Conservation (phyloP, 2,113 vertebrate species). For the Eulemur macaco region DNA sequence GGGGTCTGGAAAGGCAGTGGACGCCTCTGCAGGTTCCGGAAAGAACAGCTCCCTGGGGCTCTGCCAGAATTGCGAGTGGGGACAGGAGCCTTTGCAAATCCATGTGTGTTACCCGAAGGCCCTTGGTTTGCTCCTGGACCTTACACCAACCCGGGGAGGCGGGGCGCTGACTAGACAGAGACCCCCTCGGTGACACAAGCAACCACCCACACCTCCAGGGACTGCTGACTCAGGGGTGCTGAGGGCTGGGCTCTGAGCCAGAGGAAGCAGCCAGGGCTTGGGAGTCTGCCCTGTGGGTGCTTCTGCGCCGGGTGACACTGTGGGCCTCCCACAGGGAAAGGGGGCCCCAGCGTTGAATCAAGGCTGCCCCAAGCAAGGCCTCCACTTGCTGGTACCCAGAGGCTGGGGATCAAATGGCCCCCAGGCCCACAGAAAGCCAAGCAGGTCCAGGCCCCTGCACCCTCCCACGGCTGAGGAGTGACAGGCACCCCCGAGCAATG, state of each 20-base stretch:
- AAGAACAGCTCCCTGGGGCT: too few species aligned
- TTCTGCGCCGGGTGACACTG: neutral
- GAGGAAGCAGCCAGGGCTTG: too few species aligned
- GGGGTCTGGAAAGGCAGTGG: neutral
- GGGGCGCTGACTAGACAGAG: neutral
- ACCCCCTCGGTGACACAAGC: rapidly evolving
- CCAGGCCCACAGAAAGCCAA: neutral
- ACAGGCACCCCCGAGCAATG: rapidly evolving
- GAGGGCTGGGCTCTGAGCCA: rapidly evolving
- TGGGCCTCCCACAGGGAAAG: neutral
- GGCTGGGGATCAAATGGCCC: neutral
- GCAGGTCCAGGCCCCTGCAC: too few species aligned
- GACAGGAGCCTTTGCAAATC: neutral
- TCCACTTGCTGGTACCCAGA: neutral
- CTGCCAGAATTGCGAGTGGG: rapidly evolving
- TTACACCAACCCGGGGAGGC: rapidly evolving
- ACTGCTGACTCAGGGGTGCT: neutral
- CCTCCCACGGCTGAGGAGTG: neutral
- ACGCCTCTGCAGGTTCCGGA: too few species aligned
- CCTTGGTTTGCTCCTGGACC: neutral
- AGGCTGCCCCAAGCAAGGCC: neutral
- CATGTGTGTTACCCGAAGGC: rapidly evolving
- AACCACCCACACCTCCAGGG: rapidly evolving
- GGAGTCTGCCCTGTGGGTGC: rapidly evolving
- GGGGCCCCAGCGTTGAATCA: neutral